Evolutionary conservation across 1,140 invertebrate species (phyloP), one percentile per base, ranked within the genome.

Genomic region (Dermatophagoides farinae): DNA sequence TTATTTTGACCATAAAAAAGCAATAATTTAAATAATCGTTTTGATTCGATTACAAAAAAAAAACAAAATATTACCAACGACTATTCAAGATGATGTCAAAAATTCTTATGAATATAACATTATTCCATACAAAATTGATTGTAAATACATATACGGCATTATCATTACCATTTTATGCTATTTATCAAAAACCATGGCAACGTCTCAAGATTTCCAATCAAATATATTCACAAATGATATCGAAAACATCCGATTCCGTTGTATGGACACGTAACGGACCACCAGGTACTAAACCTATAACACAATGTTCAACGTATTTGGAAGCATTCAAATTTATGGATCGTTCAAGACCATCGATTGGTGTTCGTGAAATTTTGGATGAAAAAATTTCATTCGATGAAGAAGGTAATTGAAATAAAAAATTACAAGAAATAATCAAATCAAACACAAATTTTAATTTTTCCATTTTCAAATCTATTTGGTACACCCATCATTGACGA

Each of bases 141-240:
- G 58, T 60, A 10, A 60, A 60, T 37, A 60, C 58, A 39, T 60
- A 60, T 43, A 60, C 58, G 4, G 58, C 44, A 16, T 18, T 47
- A 18, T 89, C 88, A 51, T 87, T 88, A 72, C 87, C 89, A 46
- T 76, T 90, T 1, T 91, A 91, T 73, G 77, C 88, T 65, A 74
- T 90, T 37, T 73, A 89, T 60, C 87, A 91, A 70, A 77, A 82
- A 66, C 89, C 89, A 57, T 92, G 88, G 85, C 41, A 23, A 10
- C 14, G 14, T 41, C 80, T 82, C 9, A 50, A 39, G 14, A 37
- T 40, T 22, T 31, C 55, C n/a, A 63, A 63, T 11, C 1, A 39
- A 18, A 22, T 60, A 8, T 8, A 22, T 5, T 1, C 53, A 1
- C 20, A 38, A 44, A 4, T 31, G 31, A 31, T 31, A 4, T 31